Percentiles rank a stretch among this genome's conserved stretches.
phyloP scores from a whole-genome alignment of 1,140 invertebrate genomes.

The Drepana arcuata region DNA sequence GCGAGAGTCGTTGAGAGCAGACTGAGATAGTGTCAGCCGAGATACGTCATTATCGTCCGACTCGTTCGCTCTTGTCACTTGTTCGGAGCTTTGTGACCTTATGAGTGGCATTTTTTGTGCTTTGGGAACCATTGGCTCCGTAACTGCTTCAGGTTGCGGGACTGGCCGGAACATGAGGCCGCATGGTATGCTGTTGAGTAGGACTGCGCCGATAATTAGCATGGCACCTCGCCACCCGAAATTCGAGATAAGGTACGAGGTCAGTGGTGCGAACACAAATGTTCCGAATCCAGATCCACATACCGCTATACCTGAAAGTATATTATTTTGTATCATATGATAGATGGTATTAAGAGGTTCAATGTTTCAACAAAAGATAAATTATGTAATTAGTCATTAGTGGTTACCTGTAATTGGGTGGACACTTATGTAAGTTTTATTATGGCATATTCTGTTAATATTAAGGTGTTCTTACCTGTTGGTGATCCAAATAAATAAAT shows the following conservation, averaged over 20 bases:
- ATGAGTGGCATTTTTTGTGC: conserved; percentile 52
- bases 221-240: conserved; percentile 84
- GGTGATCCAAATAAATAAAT: too few relatives aligned
- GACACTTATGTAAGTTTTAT: too few relatives aligned
- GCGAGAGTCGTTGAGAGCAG: conserved; percentile 72
- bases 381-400: too few relatives aligned
- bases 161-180: conserved; percentile 85
- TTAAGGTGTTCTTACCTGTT: too few relatives aligned
- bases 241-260: conserved; percentile 75
- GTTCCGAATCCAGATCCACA: conserved; percentile 94
- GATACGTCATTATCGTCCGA: conserved; percentile 56
- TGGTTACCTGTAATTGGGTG: too few relatives aligned
- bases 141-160: conserved; percentile 46
- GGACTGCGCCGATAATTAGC: conserved; percentile 84
- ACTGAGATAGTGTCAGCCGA: conserved; percentile 77
- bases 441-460: too few relatives aligned
- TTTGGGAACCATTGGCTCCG: conserved; percentile 52
- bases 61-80: conserved; percentile 55
- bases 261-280: conserved; percentile 86
- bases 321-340: too few relatives aligned
- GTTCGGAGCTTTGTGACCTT: conserved; percentile 72
- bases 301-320: conserved; percentile 86
- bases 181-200: conserved; percentile 87
- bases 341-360: too few relatives aligned
- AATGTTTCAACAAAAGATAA: too few relatives aligned